Evolutionary conservation across 2,797 vertebrate genomes (phyloP), one percentile per base, ranked within the genome.

Genomic region (Macroramphosus scolopax): DNA sequence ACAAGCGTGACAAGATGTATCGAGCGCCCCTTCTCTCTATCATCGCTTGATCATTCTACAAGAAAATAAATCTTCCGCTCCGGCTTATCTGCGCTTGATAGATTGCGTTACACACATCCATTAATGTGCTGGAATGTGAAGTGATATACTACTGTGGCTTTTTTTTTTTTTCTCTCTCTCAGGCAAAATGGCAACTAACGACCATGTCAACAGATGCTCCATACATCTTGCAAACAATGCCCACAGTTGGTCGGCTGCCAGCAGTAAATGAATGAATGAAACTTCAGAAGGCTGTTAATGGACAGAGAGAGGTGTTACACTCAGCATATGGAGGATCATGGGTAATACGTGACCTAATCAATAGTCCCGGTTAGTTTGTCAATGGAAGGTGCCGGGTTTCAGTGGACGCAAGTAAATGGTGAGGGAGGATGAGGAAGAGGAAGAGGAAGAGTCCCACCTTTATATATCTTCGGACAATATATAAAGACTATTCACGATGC

Each of bases 201-300:
- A 81, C 59, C 72, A 54, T 72, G 79, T 85, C 81, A 81, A 80
- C 78, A 81, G 77, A 84, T 80, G 78, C 68, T 68, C 72, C 66
- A 83, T 83, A 81, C 80, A 64, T 85, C 81, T 83, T 52, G 65
- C 59, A 80, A 85, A 86, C 84, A 81, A 81, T 78, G 80, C 69
- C 64, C 56, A 57, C 76, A 64, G 69, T 67, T 83, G 84, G 80
- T 76, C 15, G 51, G 25, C 56, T 79, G 83, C 85, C 78, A 86
- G 75, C 36, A 65, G 63, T 49, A 76, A 85, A 82, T 79, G 70
- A 84, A 83, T 79, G 77, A 84, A 81, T 74, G 80, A 83, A 82
- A 83, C 75, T 76, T 57, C 76, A 82, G 78, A 70, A 56, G 76
- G 70, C 73, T 60, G 69, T 83, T 83, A 85, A 87, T 83, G 84